Conservation (phyloP, 1,140 invertebrate species). For the Teleopsis dalmanni region DNA sequence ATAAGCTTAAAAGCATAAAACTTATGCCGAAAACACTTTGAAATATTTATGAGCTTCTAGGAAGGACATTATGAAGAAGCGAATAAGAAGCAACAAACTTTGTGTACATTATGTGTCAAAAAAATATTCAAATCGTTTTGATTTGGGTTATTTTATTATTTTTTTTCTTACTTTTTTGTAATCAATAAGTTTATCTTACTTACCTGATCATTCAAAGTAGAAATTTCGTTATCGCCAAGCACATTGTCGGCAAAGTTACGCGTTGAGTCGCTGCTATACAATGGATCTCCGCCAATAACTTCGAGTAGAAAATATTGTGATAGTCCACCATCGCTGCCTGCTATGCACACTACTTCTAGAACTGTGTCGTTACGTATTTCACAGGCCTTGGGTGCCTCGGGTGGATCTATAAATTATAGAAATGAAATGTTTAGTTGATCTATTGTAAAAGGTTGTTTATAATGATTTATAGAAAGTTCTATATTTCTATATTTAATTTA, state of each 20-base stretch:
- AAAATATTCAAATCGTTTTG: too few species aligned
- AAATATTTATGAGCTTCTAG: too few species aligned
- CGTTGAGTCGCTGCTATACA: conserved; percentile 32
- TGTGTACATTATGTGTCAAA: too few species aligned
- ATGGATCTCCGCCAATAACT: conserved; percentile 59
- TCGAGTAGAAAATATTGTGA: conserved; percentile 76
- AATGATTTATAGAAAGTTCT: neutral
- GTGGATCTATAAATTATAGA: conserved; percentile 48
- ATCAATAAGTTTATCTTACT: conserved; percentile 24
- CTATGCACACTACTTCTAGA: conserved; percentile 65
- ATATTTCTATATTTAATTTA: neutral
- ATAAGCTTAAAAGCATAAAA: too few species aligned
- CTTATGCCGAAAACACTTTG: too few species aligned
- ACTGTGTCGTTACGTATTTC: conserved; percentile 57
- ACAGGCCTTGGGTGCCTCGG: conserved; percentile 63
- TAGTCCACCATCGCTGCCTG: conserved; percentile 73
- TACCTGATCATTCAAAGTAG: conserved; percentile 54
- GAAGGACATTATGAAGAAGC: too few species aligned
- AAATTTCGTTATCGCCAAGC: conserved; percentile 53
- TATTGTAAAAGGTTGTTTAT: too few species aligned
- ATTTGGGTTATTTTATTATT: too few species aligned
- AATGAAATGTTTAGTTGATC: too few species aligned
- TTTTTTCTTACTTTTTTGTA: too few species aligned
- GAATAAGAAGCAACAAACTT: too few species aligned
- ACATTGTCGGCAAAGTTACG: conserved; percentile 33